phyloP scores from a whole-genome alignment of 2,797 vertebrate genomes.

The Columba guinea region DNA sequence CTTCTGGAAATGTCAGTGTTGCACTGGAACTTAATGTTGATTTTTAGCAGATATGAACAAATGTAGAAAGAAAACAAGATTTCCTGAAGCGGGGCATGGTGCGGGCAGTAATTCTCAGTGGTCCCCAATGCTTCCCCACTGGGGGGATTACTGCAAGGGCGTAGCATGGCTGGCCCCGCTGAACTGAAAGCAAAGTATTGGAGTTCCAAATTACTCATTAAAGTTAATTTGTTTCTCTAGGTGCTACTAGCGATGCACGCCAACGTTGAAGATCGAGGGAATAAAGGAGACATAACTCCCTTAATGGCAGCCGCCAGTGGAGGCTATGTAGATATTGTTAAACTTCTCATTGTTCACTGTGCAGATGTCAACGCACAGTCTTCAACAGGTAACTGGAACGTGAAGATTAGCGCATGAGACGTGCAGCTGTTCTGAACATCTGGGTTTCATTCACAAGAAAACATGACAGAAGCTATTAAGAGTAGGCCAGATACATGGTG shows the following conservation, averaged over 20 bases:
- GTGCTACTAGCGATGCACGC: conserved; percentile 98
- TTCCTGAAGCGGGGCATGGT: background rate
- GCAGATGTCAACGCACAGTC: conserved; percentile 98
- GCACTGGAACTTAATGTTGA: background rate
- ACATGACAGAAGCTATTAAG: background rate
- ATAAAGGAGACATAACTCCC: conserved; percentile 98
- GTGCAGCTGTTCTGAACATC: background rate
- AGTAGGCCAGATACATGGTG: accelerated
- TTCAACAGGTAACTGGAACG: conserved; percentile 87
- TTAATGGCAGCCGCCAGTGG: conserved; percentile 98
- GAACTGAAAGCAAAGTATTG: background rate
- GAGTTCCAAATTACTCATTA: background rate
- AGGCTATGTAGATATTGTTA: conserved; percentile 97
- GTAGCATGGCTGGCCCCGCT: background rate
- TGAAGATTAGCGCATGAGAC: background rate
- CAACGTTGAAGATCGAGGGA: conserved; percentile 97
- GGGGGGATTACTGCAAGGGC: background rate
- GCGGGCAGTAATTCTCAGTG: background rate
- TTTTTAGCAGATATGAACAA: background rate
- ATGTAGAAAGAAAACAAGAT: background rate
- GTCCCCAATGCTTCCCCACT: background rate
- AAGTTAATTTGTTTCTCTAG: conserved; percentile 67
- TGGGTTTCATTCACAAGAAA: background rate
- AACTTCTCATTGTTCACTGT: conserved; percentile 94
- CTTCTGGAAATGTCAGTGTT: background rate